Evolutionary conservation across 64 coral and sea anemone species (phyloP).

Genomic region (Porites australiensis): DNA sequence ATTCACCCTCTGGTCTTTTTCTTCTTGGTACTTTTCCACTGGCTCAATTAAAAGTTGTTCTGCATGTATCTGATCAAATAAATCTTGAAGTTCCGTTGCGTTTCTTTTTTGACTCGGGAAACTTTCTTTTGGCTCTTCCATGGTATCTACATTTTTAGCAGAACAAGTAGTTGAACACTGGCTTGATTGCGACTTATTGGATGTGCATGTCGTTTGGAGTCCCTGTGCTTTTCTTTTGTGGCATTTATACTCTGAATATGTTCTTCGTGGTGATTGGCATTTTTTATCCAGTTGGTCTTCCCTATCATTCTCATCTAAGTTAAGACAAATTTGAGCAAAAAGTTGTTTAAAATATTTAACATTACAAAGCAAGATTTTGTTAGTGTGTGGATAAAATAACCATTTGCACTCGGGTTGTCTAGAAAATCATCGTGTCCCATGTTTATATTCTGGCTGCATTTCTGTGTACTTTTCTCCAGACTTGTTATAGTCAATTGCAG

Average conservation of each 20-base stretch:
- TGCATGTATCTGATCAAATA: conserved; percentile 16
- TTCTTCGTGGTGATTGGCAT: background rate
- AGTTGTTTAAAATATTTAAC: too few species aligned
- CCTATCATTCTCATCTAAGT: too few species aligned
- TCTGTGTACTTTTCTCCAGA: too few species aligned
- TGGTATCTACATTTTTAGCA: background rate
- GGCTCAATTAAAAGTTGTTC: conserved; percentile 42
- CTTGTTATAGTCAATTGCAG: too few species aligned
- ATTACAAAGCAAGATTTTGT: too few species aligned
- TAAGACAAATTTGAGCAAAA: too few species aligned
- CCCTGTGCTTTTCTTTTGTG: background rate
- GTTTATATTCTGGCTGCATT: too few species aligned
- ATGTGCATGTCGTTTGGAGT: background rate
- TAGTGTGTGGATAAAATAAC: too few species aligned
- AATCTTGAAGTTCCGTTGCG: conserved; percentile 9
- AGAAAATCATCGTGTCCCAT: too few species aligned
- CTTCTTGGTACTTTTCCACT: background rate
- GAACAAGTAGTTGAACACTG: background rate
- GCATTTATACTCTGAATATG: background rate
- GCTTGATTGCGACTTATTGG: background rate
- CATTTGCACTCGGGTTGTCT: too few species aligned
- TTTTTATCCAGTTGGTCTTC: background rate
- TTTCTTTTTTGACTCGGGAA: background rate
- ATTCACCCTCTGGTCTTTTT: background rate
- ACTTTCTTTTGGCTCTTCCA: background rate